Base-by-base conservation (phyloP, 2,888 invertebrate species). In the Dynastes grantii region DNA sequence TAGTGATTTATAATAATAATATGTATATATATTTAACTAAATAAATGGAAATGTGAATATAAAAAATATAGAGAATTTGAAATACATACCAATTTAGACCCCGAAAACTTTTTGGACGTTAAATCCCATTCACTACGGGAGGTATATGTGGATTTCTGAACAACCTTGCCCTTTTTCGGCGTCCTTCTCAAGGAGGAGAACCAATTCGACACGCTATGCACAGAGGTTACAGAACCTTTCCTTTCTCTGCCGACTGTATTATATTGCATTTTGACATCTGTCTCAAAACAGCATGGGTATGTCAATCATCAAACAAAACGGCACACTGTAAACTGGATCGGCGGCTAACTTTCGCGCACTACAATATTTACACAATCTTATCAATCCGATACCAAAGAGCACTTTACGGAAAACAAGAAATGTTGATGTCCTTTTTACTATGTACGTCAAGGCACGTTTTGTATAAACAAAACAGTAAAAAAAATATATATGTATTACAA, bases 111-210 rank as follows among this genome's bases (percentile, higher is more conserved):
- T 67, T 77, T 80, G 2, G 70, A 51, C n/a, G 85, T 81, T 78
- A 88, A 81, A 82, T 88, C 87, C 88, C 88, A 88, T 40, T 86
- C 88, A 83, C 88, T 88, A 78, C 86, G 86, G 29, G 87, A 87
- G 32, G 84, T 84, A 76, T 76, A 80, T 64, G 76, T 71, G 63
- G 63, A 68, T 81, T 85, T 85, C 80, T 82, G 80, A 40, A 81
- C 81, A 75, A 80, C 82, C 82, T 85, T 87, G 80, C 84, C 82
- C 81, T 88, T 87, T 83, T 89, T 89, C 88, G 88, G 92, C 88
- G 89, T 89, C 82, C 95, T 92, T 84, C 95, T 92, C 86, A 95
- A 88, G 81, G 95, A 95, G 82, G 94, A 94, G 89, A 95, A 95
- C 95, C 95, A 96, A 88, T 93, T 94, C 83, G 93, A 92, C 80